Evolutionary conservation across 2,113 vertebrate genomes (phyloP).

Genomic region (Etheostoma cragini): DNA sequence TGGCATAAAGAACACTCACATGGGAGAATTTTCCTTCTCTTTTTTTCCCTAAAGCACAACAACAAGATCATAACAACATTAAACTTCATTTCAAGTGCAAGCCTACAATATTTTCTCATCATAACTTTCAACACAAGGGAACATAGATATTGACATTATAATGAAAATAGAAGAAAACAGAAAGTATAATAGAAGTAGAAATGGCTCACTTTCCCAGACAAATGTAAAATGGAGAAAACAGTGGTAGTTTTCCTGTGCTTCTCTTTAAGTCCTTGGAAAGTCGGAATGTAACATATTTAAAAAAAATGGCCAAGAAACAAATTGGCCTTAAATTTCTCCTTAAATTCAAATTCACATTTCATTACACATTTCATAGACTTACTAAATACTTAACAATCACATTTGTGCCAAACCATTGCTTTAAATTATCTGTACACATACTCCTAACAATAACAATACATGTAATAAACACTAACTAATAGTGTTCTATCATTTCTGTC

Average conservation of each 20-base stretch:
- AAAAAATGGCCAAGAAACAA: conserved; percentile 47
- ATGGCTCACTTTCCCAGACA: conserved; percentile 40
- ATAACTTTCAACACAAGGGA: conserved; percentile 44
- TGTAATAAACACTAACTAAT: conserved; percentile 49
- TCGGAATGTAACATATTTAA: conserved; percentile 65
- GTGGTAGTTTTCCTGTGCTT: conserved; percentile 15
- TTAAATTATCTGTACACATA: conserved; percentile 56
- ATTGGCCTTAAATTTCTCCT: conserved; percentile 27
- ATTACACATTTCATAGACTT: conserved; percentile 40
- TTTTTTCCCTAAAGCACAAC: conserved; percentile 43
- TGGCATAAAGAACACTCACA: conserved; percentile 35
- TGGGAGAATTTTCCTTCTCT: not conserved
- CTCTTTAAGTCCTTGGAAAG: conserved; percentile 43
- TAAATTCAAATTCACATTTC: conserved; percentile 31
- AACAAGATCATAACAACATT: conserved; percentile 63
- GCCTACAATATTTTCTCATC: conserved; percentile 47
- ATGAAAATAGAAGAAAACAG: conserved; percentile 37
- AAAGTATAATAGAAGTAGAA: conserved; percentile 16
- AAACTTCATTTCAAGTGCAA: conserved; percentile 62
- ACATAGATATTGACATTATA: conserved; percentile 22
- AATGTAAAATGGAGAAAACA: conserved; percentile 42
- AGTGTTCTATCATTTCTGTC: conserved; percentile 6
- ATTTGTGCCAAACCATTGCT: conserved; percentile 45
- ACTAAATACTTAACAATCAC: conserved; percentile 58
- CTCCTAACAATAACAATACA: conserved; percentile 49